Evolutionary conservation across 2,113 vertebrate species (phyloP).

Genomic region (Odobenus rosmarus): DNA sequence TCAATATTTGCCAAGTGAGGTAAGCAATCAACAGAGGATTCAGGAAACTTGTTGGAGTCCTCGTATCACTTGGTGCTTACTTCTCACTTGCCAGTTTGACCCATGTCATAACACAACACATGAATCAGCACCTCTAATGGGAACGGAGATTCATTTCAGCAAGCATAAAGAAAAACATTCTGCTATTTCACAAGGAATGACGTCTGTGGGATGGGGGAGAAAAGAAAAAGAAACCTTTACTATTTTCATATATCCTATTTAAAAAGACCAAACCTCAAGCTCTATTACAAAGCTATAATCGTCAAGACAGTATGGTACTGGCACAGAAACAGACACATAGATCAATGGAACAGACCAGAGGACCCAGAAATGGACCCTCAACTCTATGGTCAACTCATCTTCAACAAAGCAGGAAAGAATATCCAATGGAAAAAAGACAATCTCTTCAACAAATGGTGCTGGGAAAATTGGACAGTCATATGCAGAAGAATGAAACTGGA

Average conservation of each 20-base stretch:
- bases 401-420: background rate
- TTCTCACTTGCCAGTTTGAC: background rate
- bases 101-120: background rate
- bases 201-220: background rate
- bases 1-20: conserved; percentile 54
- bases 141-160: background rate
- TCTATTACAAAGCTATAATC: background rate
- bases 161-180: conserved; percentile 48
- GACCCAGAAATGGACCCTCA: background rate
- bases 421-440: background rate
- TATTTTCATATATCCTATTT: conserved; percentile 43
- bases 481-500: background rate
- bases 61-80: background rate
- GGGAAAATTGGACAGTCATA: background rate
- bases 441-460: background rate
- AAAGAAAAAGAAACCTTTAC: background rate
- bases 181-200: conserved; percentile 45
- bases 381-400: background rate
- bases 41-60: background rate
- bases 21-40: background rate
- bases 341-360: background rate
- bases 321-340: background rate
- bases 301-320: background rate
- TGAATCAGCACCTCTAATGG: background rate
- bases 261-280: conserved; percentile 13